Conservation (phyloP, 1,140 invertebrate genomes). For the Drosophila paulistorum region DNA sequence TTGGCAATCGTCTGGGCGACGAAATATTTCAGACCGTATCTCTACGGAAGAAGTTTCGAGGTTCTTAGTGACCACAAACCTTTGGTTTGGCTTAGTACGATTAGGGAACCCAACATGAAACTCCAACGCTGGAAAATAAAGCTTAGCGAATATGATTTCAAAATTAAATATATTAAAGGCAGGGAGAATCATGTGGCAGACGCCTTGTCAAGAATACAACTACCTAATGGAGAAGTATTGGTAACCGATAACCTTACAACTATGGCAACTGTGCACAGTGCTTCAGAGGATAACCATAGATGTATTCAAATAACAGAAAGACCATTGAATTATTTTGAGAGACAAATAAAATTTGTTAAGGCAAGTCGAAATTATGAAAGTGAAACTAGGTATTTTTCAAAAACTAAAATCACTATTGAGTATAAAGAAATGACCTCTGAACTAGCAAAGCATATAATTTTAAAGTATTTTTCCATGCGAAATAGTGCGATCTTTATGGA, state of each 20-base stretch:
- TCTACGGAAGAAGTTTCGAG: constrained; percentile 4
- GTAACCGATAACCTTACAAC: too few species aligned
- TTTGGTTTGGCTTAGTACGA: constrained; percentile 1
- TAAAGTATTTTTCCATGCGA: not conserved
- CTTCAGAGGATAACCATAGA: too few species aligned
- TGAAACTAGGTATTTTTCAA: not conserved
- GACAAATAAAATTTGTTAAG: constrained; percentile 2
- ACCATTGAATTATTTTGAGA: not conserved
- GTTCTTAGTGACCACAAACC: constrained; percentile 1
- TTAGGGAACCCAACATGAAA: constrained; percentile 1
- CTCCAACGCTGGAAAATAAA: constrained; percentile 3
- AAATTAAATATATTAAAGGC: constrained; percentile 12
- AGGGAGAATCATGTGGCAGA: constrained; percentile 5
- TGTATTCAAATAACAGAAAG: too few species aligned
- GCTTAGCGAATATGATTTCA: constrained; percentile 1
- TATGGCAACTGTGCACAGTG: too few species aligned
- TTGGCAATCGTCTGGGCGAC: not conserved
- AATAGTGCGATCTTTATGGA: not conserved
- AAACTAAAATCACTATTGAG: constrained; percentile 1
- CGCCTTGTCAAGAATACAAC: not conserved
- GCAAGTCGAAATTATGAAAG: not conserved
- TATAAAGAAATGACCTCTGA: not conserved
- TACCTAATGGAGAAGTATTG: too few species aligned
- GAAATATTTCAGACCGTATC: not conserved
- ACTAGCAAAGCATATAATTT: not conserved